These are phyloP conservation scores for Tipula unca DNA, from an alignment of 2,888 invertebrate genomes.

Conservation along the genomic window DNA sequence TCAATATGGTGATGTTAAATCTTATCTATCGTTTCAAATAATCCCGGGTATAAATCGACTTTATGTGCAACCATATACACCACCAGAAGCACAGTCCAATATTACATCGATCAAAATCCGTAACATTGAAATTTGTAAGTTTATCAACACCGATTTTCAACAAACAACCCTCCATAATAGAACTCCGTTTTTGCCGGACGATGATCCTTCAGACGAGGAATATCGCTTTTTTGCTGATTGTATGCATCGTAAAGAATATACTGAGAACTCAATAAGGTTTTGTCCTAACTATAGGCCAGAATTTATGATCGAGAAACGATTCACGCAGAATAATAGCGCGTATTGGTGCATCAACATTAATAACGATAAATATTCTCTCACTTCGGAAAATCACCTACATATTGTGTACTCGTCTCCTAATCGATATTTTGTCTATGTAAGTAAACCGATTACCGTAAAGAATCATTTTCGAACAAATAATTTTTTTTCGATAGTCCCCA, in stretches of 20 bases:
- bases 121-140: not conserved
- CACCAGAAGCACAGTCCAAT: not conserved
- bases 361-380: not conserved
- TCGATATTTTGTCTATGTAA: not conserved
- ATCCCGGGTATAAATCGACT: not conserved
- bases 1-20: not conserved
- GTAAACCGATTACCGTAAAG: no score
- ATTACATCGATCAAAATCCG: not conserved
- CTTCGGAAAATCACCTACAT: not conserved
- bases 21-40: not conserved
- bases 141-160: not conserved
- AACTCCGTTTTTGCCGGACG: not conserved
- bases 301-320: not conserved
- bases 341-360: conserved; percentile 9
- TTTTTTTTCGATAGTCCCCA: not conserved
- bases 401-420: not conserved
- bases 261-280: not conserved
- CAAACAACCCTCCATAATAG: not conserved
- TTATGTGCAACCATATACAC: not conserved
- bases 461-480: not conserved
- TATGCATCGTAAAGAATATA: not conserved
- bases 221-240: not conserved
- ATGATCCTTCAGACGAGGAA: not conserved
- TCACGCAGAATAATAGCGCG: not conserved
- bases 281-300: not conserved